phyloP scores from a whole-genome alignment of 2,113 vertebrate genomes.

The Apistogramma diplotaenia region DNA sequence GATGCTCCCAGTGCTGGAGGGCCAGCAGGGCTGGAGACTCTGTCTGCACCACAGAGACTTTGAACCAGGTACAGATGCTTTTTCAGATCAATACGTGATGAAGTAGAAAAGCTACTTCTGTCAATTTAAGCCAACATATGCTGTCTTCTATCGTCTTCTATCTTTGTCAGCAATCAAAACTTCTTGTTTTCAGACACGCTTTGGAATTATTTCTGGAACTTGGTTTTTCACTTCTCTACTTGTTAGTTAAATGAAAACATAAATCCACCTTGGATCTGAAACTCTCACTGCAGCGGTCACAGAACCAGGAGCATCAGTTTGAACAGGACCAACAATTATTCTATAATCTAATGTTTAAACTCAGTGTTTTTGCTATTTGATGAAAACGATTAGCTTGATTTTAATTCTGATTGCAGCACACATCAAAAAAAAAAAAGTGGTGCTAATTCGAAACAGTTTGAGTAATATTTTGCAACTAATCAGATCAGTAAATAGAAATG shows the following conservation, averaged over 20 bases:
- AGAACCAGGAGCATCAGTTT: not conserved
- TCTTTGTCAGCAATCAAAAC: not conserved
- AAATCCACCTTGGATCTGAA: not conserved
- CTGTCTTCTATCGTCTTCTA: not conserved
- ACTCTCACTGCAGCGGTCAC: fast-evolving
- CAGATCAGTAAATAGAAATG: too few species aligned
- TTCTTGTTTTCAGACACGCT: not conserved
- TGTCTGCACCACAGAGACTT: slow-evolving; percentile 76
- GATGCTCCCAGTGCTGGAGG: slow-evolving; percentile 57
- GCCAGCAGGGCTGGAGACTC: slow-evolving; percentile 42
- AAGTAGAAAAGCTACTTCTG: not conserved
- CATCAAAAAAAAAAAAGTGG: too few species aligned
- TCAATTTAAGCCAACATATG: not conserved
- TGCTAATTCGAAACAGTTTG: too few species aligned
- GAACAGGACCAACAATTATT: not conserved
- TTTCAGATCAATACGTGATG: not conserved
- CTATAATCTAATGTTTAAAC: not conserved
- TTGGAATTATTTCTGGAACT: not conserved
- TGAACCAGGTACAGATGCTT: slow-evolving; percentile 47
- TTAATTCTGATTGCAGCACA: too few species aligned
- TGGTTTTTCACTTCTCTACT: not conserved
- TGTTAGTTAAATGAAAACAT: not conserved
- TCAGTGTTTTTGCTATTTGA: too few species aligned
- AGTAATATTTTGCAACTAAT: too few species aligned
- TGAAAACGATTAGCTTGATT: too few species aligned